Evolutionary conservation across 2,888 invertebrate species (phyloP), one percentile per base, ranked within the genome.

Genomic region (Sarcophaga carnaria): DNA sequence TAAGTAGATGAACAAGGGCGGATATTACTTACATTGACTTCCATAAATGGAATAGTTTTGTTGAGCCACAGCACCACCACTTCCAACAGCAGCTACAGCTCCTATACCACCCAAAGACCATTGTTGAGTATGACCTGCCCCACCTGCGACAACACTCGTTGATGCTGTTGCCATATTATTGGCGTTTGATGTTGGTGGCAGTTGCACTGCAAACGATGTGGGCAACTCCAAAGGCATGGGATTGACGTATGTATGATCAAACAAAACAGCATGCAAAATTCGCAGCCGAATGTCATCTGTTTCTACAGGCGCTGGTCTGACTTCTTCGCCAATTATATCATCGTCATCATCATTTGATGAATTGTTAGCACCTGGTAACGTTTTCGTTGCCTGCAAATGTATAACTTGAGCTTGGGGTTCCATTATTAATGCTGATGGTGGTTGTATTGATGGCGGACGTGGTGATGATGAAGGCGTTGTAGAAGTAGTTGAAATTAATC

Each of bases 231-330:
- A 88, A n/a, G 91, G 90, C 90, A 91, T 90, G 2, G 91, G 88
- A 82, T 90, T 90, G 5, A 92, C 93, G 86, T 93, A 93, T 0
- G 93, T 93, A 64, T 93, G 93, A 91, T 93, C 93, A 85, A 93
- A 92, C 84, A 92, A 89, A 4, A 93, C 91, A 22, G 93, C 93
- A 88, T 93, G 93, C 47, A 93, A 72, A 63, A 91, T 91, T 84
- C 92, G 92, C 78, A 93, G 71, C 20, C 92, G 91, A 54, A 91
- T 71, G 87, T 93, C 93, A 64, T 91, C 91, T 4, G 93, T 93
- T 64, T 88, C 91, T 22, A 93, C 92, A 3, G 93, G 93, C 69
- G 90, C 89, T 14, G 93, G 93, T 45, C 93, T 91, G 77, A 93
- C 91, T 88, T 93, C 93, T 83, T 93, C 93, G 78, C 93, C 93